phyloP scores from a whole-genome alignment of 2,113 vertebrate species.

The Cyanoliseus patagonus region DNA sequence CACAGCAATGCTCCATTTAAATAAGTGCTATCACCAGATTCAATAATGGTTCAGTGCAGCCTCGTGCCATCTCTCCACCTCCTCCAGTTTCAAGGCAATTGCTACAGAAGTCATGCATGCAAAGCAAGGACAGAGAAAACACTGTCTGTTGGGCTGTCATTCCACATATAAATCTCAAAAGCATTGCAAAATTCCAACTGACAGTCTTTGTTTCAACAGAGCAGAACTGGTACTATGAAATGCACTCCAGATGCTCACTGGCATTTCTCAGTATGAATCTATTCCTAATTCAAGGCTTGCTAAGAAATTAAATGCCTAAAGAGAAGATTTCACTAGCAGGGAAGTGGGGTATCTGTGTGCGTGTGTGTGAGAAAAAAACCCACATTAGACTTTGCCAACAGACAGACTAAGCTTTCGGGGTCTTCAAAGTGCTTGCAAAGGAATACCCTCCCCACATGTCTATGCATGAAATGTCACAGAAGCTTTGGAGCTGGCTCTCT shows the following conservation, averaged over 20 bases:
- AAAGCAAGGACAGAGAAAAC: neutral
- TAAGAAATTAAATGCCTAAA: conserved; percentile 47
- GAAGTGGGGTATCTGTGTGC: neutral
- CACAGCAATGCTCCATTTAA: neutral
- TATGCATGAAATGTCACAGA: neutral
- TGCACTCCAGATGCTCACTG: conserved; percentile 70
- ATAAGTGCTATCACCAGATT: neutral
- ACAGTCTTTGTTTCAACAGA: conserved; percentile 61
- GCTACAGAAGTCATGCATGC: neutral
- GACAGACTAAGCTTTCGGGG: neutral
- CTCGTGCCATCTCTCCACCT: neutral
- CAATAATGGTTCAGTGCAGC: fast-evolving
- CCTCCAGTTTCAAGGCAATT: neutral
- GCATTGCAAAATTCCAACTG: conserved; percentile 42
- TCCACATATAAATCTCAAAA: conserved; percentile 53
- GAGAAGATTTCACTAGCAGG: conserved; percentile 5
- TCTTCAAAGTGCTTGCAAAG: neutral
- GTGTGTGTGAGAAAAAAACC: neutral
- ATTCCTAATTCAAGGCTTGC: conserved; percentile 57
- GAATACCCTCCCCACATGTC: neutral
- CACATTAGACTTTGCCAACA: neutral
- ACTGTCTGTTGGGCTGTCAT: conserved; percentile 40
- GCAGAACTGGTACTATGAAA: conserved; percentile 52
- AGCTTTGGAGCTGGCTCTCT: neutral
- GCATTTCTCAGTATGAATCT: conserved; percentile 61